Conservation (phyloP, 2,888 invertebrate species). For the Phasia obesa region DNA sequence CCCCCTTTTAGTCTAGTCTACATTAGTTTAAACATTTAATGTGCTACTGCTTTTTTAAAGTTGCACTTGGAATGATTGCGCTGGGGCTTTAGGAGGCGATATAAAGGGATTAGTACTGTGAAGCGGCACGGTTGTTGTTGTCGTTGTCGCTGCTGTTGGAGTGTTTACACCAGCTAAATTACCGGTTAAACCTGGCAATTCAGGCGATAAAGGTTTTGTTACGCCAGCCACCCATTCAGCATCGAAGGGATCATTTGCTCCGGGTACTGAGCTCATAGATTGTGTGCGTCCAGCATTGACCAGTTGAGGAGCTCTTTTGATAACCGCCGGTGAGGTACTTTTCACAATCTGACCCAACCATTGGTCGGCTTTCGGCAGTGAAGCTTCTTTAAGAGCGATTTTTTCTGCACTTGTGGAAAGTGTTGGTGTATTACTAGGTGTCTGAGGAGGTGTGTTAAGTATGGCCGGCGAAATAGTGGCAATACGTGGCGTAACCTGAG, state of each 20-base stretch:
- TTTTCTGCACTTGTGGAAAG: constrained; percentile 79
- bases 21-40: constrained; percentile 21
- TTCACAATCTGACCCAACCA: constrained; percentile 90
- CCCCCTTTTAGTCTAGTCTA: constrained; percentile 37
- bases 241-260: constrained; percentile 87
- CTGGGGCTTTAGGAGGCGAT: constrained; percentile 82
- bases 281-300: constrained; percentile 85
- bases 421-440: constrained; percentile 85
- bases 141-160: constrained; percentile 74
- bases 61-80: constrained; percentile 83
- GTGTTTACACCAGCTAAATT: constrained; percentile 78
- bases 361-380: constrained; percentile 91
- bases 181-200: constrained; percentile 71
- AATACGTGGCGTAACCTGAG: constrained; percentile 86
- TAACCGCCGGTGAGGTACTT: constrained; percentile 84
- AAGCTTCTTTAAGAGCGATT: constrained; percentile 78
- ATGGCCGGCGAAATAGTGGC: constrained; percentile 82
- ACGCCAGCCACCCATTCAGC: constrained; percentile 89
- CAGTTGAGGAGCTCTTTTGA: constrained; percentile 83
- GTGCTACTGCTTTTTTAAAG: constrained; percentile 76
- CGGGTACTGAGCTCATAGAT: constrained; percentile 83
- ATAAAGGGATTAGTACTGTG: constrained; percentile 83
- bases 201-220: constrained; percentile 84
- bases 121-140: constrained; percentile 33
- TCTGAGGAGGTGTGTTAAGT: constrained; percentile 83